Evolutionary conservation across 35 echinoderm and acorn worm genomes (phyloP), one percentile per base, ranked within the genome.

Genomic region (Hemicentrotus pulcherrimus): DNA sequence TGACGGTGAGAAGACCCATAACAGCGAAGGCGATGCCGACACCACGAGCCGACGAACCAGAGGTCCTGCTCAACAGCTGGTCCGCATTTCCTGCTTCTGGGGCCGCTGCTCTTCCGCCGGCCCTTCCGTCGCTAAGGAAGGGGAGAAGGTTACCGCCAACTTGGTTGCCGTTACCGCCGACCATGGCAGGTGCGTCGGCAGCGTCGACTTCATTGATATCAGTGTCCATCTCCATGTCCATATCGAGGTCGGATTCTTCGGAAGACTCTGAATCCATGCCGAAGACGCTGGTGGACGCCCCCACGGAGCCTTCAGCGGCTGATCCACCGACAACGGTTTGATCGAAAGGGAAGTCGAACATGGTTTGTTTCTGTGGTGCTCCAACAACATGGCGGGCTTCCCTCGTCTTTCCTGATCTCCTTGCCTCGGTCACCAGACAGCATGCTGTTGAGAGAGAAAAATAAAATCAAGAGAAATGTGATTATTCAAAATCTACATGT

Each of bases 11-110:
- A 33, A 90, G 88, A 45, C 88, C 88, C 14, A 90, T 3, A 16
- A 90, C 88, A 2, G 88, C 88, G 32, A 90, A 90, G 88, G 88
- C 88, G 46, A 90, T 90, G 88, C 88, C 88, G 88, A 90, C 88
- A 45, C 88, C 88, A 18, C 46, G 32, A 18, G 13, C 88, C 88
- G 88, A 90, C 14, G 32, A 45, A 22, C 65, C 65, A 3, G 88
- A 90, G 32, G 12, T 90, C 88, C 88, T 90, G 32, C 88, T 47
- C 88, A 90, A 47, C 32, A 45, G 14, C 4, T 41, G 10, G 12
- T 90, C 14, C 19, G 32, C 88, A 15, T 90, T 33, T 15, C 46
- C 31, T 9, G 32, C 32, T 47, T 90, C 46, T 28, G 15, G 15
- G 16, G 70, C 70, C 30, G 32, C 88, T 22, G 32, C 46, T 10